A percentile compares a stretch with the other conserved stretches of the same genome.
These are phyloP conservation scores for Paramisgurnus dabryanus DNA, from an alignment of 2,113 vertebrate genomes.

Conservation along the genomic window DNA sequence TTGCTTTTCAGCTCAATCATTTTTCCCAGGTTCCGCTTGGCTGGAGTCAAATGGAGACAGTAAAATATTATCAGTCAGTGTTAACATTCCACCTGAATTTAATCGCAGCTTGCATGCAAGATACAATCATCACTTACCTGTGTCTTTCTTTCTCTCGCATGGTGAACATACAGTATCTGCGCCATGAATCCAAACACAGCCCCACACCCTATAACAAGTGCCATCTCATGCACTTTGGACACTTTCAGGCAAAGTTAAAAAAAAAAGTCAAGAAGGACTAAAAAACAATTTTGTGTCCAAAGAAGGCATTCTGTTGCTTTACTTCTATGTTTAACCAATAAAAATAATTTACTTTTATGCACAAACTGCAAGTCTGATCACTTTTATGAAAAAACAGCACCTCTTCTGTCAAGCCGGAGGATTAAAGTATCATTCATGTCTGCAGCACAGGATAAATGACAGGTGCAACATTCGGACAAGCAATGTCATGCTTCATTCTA, in stretches of 20 bases:
- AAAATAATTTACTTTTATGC: neutral
- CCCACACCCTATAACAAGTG: constrained; percentile 1
- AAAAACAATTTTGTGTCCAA: neutral
- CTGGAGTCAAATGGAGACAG: constrained; percentile 63
- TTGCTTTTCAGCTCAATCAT: constrained; percentile 28
- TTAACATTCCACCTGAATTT: constrained; percentile 69
- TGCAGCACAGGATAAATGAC: too few relatives aligned
- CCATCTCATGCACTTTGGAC: neutral
- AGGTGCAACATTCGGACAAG: too few relatives aligned
- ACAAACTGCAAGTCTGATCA: too few relatives aligned
- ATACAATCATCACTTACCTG: constrained; percentile 38
- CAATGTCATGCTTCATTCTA: too few relatives aligned
- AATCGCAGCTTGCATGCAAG: constrained; percentile 48
- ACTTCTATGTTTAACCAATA: neutral
- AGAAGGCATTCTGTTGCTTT: neutral
- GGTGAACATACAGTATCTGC: neutral
- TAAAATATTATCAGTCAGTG: constrained; percentile 62
- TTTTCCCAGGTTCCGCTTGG: constrained; percentile 59
- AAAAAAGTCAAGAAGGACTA: neutral
- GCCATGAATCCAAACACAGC: constrained; percentile 16
- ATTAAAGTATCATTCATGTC: too few relatives aligned
- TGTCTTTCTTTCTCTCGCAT: neutral
- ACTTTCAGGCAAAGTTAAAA: neutral
- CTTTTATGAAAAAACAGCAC: too few relatives aligned
- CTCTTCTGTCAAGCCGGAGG: too few relatives aligned